phyloP scores from a whole-genome alignment of 2,113 vertebrate genomes.

The Dromiciops gliroides region DNA sequence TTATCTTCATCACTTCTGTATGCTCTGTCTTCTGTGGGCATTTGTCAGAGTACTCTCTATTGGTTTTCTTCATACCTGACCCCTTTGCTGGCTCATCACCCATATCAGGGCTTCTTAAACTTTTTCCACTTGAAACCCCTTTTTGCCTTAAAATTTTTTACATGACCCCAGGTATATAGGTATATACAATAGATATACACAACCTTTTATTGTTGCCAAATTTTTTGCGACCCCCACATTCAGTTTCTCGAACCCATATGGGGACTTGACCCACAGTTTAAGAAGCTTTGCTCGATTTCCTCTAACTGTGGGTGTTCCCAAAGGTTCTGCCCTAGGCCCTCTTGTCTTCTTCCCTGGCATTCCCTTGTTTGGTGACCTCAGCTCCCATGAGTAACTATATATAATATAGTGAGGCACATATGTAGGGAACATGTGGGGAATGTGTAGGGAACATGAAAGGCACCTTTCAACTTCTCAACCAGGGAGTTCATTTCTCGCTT shows the following conservation, averaged over 20 bases:
- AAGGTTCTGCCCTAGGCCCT: neutral
- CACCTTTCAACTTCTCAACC: neutral
- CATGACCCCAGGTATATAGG: too few species aligned
- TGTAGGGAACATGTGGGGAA: neutral
- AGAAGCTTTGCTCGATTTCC: too few species aligned
- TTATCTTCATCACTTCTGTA: neutral
- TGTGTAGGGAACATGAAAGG: neutral
- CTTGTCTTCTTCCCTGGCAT: neutral
- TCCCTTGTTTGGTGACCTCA: neutral
- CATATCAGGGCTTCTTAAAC: too few species aligned
- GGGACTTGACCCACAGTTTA: too few species aligned
- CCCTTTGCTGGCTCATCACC: neutral
- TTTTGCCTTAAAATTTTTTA: too few species aligned
- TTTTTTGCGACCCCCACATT: too few species aligned
- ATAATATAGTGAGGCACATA: neutral
- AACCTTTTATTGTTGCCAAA: too few species aligned
- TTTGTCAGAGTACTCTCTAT: neutral
- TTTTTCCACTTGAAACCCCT: too few species aligned
- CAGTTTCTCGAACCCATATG: too few species aligned
- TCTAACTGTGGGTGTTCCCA: neutral
- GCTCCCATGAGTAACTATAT: neutral
- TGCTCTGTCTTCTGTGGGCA: neutral
- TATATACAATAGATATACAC: too few species aligned
- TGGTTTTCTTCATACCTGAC: neutral
- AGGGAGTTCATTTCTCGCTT: neutral